Evolutionary conservation across 2,113 vertebrate species (phyloP).

Genomic region (Myotis yumanensis): DNA sequence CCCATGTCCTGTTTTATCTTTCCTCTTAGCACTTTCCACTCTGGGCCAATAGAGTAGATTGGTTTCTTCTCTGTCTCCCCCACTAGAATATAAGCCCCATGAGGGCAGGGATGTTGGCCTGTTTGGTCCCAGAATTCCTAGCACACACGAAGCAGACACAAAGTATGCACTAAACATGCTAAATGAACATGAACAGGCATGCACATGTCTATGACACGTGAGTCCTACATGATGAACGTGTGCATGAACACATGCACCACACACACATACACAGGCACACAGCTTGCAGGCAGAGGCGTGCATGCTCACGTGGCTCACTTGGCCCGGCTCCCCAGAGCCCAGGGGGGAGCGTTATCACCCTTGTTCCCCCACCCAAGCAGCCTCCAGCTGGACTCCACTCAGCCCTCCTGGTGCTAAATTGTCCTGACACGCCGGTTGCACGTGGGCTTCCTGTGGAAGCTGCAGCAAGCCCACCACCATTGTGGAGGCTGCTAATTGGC

Average conservation of each 20-base stretch:
- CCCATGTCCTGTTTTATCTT: neutral
- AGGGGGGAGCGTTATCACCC: neutral
- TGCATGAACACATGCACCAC: neutral
- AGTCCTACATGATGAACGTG: neutral
- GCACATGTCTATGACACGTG: neutral
- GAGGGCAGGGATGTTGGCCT: neutral
- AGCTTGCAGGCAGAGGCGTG: neutral
- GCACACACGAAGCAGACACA: neutral
- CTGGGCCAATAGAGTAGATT: neutral
- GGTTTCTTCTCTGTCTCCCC: neutral
- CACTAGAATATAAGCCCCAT: neutral
- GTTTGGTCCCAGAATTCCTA: neutral
- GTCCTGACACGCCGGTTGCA: slow-evolving; percentile 82
- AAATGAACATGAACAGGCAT: neutral
- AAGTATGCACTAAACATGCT: neutral
- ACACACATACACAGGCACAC: neutral
- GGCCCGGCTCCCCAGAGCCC: neutral
- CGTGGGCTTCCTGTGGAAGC: slow-evolving; percentile 81
- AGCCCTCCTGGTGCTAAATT: slow-evolving; percentile 82
- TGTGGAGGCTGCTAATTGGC: slow-evolving; percentile 92
- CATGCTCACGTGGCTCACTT: neutral
- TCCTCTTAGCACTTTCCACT: neutral
- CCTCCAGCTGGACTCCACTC: slow-evolving; percentile 59
- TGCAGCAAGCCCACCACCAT: slow-evolving; percentile 82
- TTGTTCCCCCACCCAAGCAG: neutral